Conservation (phyloP, 2,797 vertebrate genomes). For the Fringilla coelebs region DNA sequence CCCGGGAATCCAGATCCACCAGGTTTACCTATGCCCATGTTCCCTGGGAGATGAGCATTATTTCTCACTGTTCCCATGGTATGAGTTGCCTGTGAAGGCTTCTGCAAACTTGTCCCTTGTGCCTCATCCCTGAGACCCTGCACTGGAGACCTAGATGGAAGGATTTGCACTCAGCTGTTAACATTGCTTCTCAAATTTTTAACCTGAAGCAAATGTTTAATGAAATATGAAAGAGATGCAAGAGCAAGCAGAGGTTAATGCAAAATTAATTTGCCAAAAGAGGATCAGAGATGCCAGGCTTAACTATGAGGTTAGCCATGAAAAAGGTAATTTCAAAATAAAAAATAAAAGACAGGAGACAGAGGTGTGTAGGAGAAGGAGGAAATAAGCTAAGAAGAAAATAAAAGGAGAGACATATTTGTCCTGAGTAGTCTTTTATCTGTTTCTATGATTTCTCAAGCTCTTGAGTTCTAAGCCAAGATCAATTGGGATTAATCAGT, state of each 20-base stretch:
- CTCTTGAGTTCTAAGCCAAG: conserved; percentile 66
- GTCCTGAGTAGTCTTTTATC: conserved; percentile 54
- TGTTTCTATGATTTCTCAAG: conserved; percentile 65
- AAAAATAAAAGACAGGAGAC: not conserved
- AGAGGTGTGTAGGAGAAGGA: conserved; percentile 22
- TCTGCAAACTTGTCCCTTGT: not conserved
- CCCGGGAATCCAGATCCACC: not conserved
- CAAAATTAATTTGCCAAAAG: conserved; percentile 69
- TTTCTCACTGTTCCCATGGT: not conserved
- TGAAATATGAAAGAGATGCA: conserved; percentile 51
- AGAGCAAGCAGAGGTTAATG: conserved; percentile 48
- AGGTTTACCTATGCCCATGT: not conserved
- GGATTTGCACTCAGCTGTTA: not conserved
- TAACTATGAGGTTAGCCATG: conserved; percentile 6
- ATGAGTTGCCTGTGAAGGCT: not conserved
- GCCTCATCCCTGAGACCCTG: not conserved
- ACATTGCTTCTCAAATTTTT: not conserved
- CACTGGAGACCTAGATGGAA: not conserved
- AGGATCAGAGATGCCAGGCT: conserved; percentile 51
- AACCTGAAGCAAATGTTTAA: conserved; percentile 19
- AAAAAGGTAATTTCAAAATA: conserved; percentile 39
- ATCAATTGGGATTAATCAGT: conserved; percentile 78
- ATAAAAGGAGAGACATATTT: conserved; percentile 36
- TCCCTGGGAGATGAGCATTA: fast-evolving
- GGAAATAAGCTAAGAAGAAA: conserved; percentile 62